A percentile compares a stretch with the other conserved stretches of the same genome.
Evolutionary conservation across 37 sponge, comb jelly and placozoan genomes (phyloP).

Genomic region (Hexactinellida sp.): DNA sequence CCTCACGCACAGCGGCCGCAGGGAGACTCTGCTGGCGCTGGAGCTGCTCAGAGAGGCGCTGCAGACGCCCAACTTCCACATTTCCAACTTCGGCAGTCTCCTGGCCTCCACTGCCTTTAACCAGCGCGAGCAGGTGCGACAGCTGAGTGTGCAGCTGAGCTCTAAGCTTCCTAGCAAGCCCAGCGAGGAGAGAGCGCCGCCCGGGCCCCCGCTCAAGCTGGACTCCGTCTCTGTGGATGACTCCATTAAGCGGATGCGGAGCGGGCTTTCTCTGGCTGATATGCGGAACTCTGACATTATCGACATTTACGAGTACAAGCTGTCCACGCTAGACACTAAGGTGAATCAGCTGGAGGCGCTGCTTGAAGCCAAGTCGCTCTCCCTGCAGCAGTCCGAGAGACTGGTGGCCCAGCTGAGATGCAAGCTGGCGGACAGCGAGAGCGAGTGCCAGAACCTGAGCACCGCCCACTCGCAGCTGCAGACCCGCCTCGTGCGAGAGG

Average conservation of each 20-base stretch:
- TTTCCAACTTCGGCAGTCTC: background rate
- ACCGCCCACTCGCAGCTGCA: background rate
- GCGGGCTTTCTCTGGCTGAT: background rate
- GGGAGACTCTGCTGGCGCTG: background rate
- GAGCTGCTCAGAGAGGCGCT: background rate
- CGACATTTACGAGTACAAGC: conserved; percentile 14
- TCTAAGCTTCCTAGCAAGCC: background rate
- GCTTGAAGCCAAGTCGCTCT: background rate
- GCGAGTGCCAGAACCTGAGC: background rate
- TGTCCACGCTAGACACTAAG: background rate
- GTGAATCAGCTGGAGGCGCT: background rate
- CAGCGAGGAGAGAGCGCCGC: background rate
- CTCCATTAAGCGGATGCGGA: background rate
- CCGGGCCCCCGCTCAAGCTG: background rate
- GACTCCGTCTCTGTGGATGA: background rate
- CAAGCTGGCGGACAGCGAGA: background rate
- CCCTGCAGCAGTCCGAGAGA: conserved; percentile 7
- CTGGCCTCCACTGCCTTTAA: background rate
- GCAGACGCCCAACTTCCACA: background rate
- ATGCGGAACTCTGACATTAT: background rate
- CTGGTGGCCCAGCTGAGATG: background rate
- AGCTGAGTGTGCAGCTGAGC: background rate
- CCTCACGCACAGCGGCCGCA: background rate
- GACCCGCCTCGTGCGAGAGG: background rate
- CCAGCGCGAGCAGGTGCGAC: background rate